Percentiles rank a stretch among this genome's conserved stretches.
Evolutionary conservation across 2,113 vertebrate species (phyloP).

Genomic region (Oceanites oceanicus): DNA sequence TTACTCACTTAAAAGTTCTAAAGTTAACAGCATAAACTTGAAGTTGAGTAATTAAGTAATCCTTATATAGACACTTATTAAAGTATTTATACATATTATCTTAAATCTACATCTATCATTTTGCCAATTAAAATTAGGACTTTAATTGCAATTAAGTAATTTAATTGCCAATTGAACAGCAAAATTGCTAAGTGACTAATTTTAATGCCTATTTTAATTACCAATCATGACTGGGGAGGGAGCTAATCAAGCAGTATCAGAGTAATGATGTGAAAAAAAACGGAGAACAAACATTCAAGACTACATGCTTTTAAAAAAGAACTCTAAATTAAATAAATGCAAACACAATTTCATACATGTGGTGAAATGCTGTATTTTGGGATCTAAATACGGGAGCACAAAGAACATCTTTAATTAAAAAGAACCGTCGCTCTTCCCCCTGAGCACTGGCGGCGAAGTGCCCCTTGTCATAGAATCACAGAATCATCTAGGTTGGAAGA

Average conservation of each 20-base stretch:
- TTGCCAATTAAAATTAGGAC: constrained; percentile 92
- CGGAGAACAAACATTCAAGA: constrained; percentile 78
- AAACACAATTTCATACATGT: constrained; percentile 73
- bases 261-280: constrained; percentile 83
- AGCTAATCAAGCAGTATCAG: constrained; percentile 88
- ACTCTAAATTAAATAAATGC: constrained; percentile 76
- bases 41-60: constrained; percentile 89
- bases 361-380: constrained; percentile 55
- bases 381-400: background rate
- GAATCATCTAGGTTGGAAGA: too few relatives aligned
- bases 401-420: background rate
- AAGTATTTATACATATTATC: constrained; percentile 89
- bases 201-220: constrained; percentile 98
- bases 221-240: constrained; percentile 90
- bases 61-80: constrained; percentile 91
- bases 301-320: constrained; percentile 73
- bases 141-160: constrained; percentile 96
- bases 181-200: constrained; percentile 96
- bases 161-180: constrained; percentile 97
- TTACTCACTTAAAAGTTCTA: constrained; percentile 86
- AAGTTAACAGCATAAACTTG: constrained; percentile 86
- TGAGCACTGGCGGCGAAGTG: background rate
- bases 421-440: background rate
- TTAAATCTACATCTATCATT: constrained; percentile 91
- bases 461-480: background rate